Evolutionary conservation across 2,888 invertebrate genomes (phyloP).

Genomic region (Nipponacmea schrenckii): DNA sequence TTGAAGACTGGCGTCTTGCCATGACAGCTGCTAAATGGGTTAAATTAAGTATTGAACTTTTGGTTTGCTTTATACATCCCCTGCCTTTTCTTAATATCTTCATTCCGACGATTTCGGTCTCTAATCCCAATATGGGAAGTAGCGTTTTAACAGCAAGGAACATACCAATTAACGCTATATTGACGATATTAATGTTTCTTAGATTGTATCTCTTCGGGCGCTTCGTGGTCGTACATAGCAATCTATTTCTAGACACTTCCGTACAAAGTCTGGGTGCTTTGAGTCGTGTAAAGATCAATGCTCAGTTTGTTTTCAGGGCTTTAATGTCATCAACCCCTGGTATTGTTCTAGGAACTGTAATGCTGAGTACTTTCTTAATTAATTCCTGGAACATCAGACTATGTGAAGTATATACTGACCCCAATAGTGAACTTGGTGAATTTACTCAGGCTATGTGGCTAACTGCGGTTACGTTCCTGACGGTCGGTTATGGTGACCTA

Average conservation of each 20-base stretch:
- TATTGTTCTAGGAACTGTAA: slow-evolving; percentile 43
- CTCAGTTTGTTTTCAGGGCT: slow-evolving; percentile 56
- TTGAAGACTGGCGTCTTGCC: slow-evolving; percentile 51
- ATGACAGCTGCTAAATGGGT: slow-evolving; percentile 43
- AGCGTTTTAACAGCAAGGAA: slow-evolving; percentile 35
- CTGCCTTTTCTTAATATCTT: slow-evolving; percentile 44
- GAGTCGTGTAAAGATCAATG: slow-evolving; percentile 54
- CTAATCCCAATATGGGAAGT: slow-evolving; percentile 31
- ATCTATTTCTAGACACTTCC: slow-evolving; percentile 53
- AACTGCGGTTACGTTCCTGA: slow-evolving; percentile 56
- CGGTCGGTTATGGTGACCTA: slow-evolving; percentile 57
- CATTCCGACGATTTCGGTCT: slow-evolving; percentile 40
- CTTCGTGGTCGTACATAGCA: slow-evolving; percentile 54
- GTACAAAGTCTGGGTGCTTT: slow-evolving; percentile 58
- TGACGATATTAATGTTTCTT: slow-evolving; percentile 55
- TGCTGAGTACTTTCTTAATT: slow-evolving; percentile 51
- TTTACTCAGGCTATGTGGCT: slow-evolving; percentile 56
- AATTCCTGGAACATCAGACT: slow-evolving; percentile 52
- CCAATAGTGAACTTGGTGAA: slow-evolving; percentile 35
- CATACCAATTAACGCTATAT: slow-evolving; percentile 49
- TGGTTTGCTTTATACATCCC: slow-evolving; percentile 53
- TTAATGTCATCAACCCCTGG: slow-evolving; percentile 54
- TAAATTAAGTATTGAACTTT: slow-evolving; percentile 43
- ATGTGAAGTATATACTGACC: slow-evolving; percentile 51
- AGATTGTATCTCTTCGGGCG: slow-evolving; percentile 50